Evolutionary conservation across 2,113 vertebrate species (phyloP).

Genomic region (mouse (Mus musculus)): GRCm39 chr3:95230001-95230500

Average conservation of each 20-base stretch:
- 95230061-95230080: slow-evolving; percentile 91
- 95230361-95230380: slow-evolving; percentile 22
- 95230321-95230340: not conserved
- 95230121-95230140: slow-evolving; percentile 57
- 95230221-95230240: slow-evolving; percentile 68
- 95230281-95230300: not conserved
- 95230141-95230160: slow-evolving; percentile 53
- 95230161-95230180: slow-evolving; percentile 22
- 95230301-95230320: not conserved
- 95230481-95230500: slow-evolving; percentile 76
- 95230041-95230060: slow-evolving; percentile 92
- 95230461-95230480: slow-evolving; percentile 76
- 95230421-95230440: slow-evolving; percentile 64
- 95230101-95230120: slow-evolving; percentile 29
- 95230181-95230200: slow-evolving; percentile 44
- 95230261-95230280: slow-evolving; percentile 5
- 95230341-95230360: not conserved
- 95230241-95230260: slow-evolving; percentile 75
- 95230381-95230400: slow-evolving; percentile 67
- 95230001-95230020: slow-evolving; percentile 89
- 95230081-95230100: slow-evolving; percentile 92
- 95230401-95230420: slow-evolving; percentile 66
- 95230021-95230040: slow-evolving; percentile 81
- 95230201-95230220: not conserved
- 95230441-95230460: slow-evolving; percentile 62